Conservation (phyloP, 2,113 vertebrate species). For the Synchiropus splendidus region DNA sequence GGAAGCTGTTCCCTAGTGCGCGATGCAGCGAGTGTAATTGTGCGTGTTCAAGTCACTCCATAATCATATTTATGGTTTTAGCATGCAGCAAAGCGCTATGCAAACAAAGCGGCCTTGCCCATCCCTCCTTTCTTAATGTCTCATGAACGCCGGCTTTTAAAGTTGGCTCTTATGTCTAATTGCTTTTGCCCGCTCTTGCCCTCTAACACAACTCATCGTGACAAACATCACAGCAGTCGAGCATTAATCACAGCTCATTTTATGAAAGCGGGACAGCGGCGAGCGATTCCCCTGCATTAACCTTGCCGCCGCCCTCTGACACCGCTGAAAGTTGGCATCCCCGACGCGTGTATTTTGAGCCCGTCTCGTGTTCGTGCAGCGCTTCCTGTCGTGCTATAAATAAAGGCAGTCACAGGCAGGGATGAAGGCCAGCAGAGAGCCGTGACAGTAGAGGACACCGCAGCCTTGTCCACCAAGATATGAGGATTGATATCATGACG, state of each 20-base stretch:
- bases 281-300: conserved; percentile 36
- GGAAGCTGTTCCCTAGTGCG: too few relatives aligned
- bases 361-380: conserved; percentile 48
- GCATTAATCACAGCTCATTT: conserved; percentile 58
- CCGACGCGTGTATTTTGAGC: conserved; percentile 24
- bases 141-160: conserved; percentile 2
- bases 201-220: conserved; percentile 30
- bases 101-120: too few relatives aligned
- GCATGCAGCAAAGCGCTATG: too few relatives aligned
- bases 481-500: conserved; percentile 19
- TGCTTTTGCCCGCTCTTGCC: conserved; percentile 15
- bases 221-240: conserved; percentile 50
- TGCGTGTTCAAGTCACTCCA: too few relatives aligned
- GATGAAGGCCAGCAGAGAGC: conserved; percentile 49
- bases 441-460: conserved; percentile 65
- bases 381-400: conserved; percentile 56
- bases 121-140: too few relatives aligned
- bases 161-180: conserved; percentile 8
- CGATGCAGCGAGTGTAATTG: too few relatives aligned
- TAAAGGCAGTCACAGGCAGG: conserved; percentile 58
- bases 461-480: conserved; percentile 57
- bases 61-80: too few relatives aligned
- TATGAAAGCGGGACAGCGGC: conserved; percentile 23
- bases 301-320: conserved; percentile 38
- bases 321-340: conserved; percentile 30